These are phyloP conservation scores for Macrosoma leucophasiata DNA, from an alignment of 2,888 invertebrate genomes.

Conservation along the genomic window DNA sequence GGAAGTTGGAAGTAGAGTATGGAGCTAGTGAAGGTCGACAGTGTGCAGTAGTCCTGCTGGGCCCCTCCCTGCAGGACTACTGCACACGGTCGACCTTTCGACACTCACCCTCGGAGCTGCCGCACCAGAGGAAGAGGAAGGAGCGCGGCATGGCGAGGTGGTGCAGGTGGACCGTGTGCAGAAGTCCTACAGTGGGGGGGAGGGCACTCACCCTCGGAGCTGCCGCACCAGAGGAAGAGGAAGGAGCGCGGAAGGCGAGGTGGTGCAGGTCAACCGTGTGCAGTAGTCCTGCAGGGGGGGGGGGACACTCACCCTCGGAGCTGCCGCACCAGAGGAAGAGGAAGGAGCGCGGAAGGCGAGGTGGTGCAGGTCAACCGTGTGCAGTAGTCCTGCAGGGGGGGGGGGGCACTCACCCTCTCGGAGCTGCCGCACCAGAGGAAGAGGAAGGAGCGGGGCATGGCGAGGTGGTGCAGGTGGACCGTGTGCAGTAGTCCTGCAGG, in stretches of 20 bases:
- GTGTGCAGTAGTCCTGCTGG: too few relatives aligned
- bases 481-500: too few relatives aligned
- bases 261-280: constrained; percentile 92
- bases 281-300: too few relatives aligned
- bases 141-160: constrained; percentile 94
- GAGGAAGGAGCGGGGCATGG: constrained; percentile 94
- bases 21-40: constrained; percentile 91
- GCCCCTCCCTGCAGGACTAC: constrained; percentile 92
- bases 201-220: constrained; percentile 88
- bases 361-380: constrained; percentile 92
- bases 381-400: too few relatives aligned
- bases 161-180: constrained; percentile 91
- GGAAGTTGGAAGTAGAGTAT: too few relatives aligned
- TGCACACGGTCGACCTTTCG: constrained; percentile 96
- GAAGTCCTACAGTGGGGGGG: too few relatives aligned
- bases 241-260: constrained; percentile 96
- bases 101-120: constrained; percentile 89
- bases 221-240: constrained; percentile 98
- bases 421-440: constrained; percentile 99
- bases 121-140: constrained; percentile 98
- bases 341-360: constrained; percentile 96
- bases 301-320: constrained; percentile 85
- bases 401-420: constrained; percentile 84
- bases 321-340: constrained; percentile 99
- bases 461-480: constrained; percentile 92